A percentile compares a stretch with the other conserved stretches of the same genome.
These are phyloP conservation scores for Pelecanoides urinatrix DNA, from an alignment of 2,113 vertebrate species.

Conservation along the genomic window DNA sequence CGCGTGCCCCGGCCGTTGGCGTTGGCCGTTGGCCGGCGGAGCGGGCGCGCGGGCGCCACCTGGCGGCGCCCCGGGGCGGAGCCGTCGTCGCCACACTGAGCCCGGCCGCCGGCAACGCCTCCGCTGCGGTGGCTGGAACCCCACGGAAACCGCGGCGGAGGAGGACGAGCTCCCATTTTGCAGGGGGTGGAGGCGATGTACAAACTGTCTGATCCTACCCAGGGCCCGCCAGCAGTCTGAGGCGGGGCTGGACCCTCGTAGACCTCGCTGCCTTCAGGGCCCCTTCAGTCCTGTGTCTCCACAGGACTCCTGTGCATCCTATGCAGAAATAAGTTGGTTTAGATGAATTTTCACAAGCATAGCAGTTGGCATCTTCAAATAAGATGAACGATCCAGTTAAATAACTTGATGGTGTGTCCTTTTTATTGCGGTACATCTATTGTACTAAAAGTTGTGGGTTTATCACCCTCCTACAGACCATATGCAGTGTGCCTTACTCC, in stretches of 20 bases:
- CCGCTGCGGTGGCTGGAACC: background rate
- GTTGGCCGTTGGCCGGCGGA: background rate
- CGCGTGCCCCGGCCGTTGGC: background rate
- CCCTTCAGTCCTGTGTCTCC: background rate
- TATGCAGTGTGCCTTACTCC: background rate
- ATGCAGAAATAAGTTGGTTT: background rate
- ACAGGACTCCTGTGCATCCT: fast-evolving
- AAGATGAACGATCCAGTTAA: background rate
- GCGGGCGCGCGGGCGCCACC: background rate
- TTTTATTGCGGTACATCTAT: background rate
- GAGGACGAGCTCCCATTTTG: fast-evolving
- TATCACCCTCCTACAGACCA: too few species aligned
- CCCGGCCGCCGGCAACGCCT: fast-evolving
- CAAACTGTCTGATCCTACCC: fast-evolving
- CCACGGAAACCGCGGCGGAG: fast-evolving
- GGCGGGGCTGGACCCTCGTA: background rate
- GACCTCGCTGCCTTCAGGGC: background rate
- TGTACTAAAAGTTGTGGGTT: background rate
- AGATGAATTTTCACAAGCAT: background rate
- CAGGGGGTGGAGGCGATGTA: fast-evolving
- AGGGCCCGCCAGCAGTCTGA: too few species aligned
- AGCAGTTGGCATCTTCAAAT: background rate
- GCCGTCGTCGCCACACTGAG: fast-evolving
- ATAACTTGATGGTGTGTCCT: too few species aligned
- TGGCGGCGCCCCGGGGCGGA: background rate